Base-by-base conservation (phyloP, 2,797 vertebrate species). In the Periparus ater region DNA sequence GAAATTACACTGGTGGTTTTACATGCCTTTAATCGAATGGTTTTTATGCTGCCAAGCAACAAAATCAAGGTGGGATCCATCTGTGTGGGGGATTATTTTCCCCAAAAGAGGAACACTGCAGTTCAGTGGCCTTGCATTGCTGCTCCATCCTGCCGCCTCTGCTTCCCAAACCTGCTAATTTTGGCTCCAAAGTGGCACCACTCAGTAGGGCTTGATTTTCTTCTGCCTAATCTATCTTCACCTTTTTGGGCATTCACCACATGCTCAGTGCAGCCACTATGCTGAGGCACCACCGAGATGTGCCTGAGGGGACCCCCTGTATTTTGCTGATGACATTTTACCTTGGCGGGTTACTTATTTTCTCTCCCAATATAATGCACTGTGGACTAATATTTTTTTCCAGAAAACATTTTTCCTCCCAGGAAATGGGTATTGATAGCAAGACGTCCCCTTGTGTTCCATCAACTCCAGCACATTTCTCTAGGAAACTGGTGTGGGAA, bases 401-500 rank as follows among this genome's bases (percentile, higher is more conserved):
- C 50, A 61, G 21, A 81, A 86, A 90, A 53, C 25, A 40, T 34
- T 75, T 81, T 75, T 76, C 34, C 26, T 87, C 45, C 9, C 22
- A 61, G 58, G 66, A 89, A 79, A 34, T 2, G 3, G 20, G 32
- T 82, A 42, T 25, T 54, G 62, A 68, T 17, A 75, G 38, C 40
- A 78, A 78, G 30, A 38, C 51, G 9, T 26, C 13, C 55, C 30
- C 47, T 79, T 85, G n/a, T 3, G 1, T 66, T 63, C 47, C 62
- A 77, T 61, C 57, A 77, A 0, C 17, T 57, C 25, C 47, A 57
- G 40, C 20, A 77, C 25, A 44, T 72, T 88, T 73, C 17, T 77
- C 26, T 70, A 7, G 1, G 42, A 87, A 89, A 67, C 10, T 1
- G 2, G 13, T 1, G 2, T 0, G 0, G n/a, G 44, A 54, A 47